Percentiles rank a stretch among this genome's conserved stretches.
phyloP scores from a whole-genome alignment of 2,888 invertebrate genomes.

The Hypsopygia costalis region DNA sequence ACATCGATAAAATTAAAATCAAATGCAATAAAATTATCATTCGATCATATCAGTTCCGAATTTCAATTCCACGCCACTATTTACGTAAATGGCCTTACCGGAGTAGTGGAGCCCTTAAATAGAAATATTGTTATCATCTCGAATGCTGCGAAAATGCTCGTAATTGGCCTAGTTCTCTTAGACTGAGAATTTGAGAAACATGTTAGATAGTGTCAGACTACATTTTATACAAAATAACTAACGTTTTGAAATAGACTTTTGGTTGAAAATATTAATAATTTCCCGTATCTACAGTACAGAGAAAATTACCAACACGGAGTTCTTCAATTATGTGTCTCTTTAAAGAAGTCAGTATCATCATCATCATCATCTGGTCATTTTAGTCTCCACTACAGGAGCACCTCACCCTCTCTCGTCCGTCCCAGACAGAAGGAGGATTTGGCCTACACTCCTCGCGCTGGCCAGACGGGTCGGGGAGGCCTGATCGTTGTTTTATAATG shows the following conservation, averaged over 20 bases:
- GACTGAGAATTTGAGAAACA: neutral
- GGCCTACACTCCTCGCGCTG: no score
- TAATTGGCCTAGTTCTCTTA: constrained; percentile 8
- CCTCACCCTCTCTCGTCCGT: no score
- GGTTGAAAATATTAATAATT: no score
- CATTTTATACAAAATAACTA: neutral
- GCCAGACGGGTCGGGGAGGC: no score
- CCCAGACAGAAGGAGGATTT: no score
- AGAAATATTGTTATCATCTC: constrained; percentile 3
- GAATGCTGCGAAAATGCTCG: neutral
- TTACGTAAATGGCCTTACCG: neutral
- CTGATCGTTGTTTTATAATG: no score
- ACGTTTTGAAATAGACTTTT: neutral
- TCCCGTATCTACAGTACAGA: no score
- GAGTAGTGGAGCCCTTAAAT: constrained; percentile 3
- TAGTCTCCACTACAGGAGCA: no score
- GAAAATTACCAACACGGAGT: no score
- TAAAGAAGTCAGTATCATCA: no score
- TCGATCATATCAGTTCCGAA: neutral
- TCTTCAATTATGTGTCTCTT: no score
- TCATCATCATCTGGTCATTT: no score
- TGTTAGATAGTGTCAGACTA: neutral
- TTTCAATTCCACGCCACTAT: neutral
- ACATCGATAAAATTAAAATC: neutral
- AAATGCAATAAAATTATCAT: neutral